Percentiles rank a stretch among this genome's conserved stretches.
Conservation (phyloP, 2,888 invertebrate genomes). For the Acrobasis suavella region DNA sequence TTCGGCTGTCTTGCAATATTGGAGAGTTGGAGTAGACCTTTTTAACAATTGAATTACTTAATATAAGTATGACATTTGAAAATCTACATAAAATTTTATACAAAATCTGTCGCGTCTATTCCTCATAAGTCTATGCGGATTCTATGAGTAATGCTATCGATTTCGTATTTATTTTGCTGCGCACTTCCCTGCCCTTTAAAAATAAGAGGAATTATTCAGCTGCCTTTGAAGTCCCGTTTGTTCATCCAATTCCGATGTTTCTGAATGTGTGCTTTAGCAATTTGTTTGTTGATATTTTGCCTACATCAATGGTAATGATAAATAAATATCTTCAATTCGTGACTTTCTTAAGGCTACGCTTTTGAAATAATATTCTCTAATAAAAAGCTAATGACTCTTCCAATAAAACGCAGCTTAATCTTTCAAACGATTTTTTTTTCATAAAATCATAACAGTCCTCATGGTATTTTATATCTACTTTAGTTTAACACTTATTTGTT, state of each 20-base stretch:
- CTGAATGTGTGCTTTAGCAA: neutral
- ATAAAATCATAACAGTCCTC: too few species aligned
- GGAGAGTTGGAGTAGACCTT: too few species aligned
- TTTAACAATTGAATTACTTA: too few species aligned
- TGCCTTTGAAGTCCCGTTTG: slow-evolving; percentile 11
- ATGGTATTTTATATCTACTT: too few species aligned
- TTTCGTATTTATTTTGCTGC: slow-evolving; percentile 5
- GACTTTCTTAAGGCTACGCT: too few species aligned
- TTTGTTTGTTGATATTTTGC: neutral
- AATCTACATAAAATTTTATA: neutral
- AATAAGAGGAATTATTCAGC: slow-evolving; percentile 6
- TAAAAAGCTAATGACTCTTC: too few species aligned
- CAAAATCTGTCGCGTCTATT: neutral
- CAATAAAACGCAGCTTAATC: too few species aligned
- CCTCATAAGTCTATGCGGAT: neutral
- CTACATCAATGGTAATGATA: neutral
- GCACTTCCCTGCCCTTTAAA: slow-evolving; percentile 2
- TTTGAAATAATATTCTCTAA: too few species aligned
- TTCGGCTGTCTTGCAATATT: neutral
- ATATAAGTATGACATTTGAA: too few species aligned
- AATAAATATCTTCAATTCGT: neutral
- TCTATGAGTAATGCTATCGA: neutral
- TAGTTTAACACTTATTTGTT: too few species aligned
- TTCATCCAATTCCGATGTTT: slow-evolving; percentile 1
- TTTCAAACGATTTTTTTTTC: too few species aligned